Evolutionary conservation across 2,797 vertebrate genomes (phyloP).

Genomic region (Paedocypris micromegethes): DNA sequence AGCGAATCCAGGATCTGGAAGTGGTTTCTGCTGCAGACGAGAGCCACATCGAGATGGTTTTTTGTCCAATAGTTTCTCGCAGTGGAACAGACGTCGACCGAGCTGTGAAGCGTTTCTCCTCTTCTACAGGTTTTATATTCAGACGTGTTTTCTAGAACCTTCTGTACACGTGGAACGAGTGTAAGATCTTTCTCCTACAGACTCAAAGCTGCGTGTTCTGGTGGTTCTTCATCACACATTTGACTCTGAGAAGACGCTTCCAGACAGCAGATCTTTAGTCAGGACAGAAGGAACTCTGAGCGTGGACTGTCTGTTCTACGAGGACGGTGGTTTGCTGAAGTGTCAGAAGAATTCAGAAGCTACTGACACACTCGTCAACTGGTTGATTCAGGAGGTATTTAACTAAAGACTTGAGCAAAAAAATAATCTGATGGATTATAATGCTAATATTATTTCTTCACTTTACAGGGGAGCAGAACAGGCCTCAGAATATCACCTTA

Average conservation of each 20-base stretch:
- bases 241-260: slow-evolving; percentile 2
- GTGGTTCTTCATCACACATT: slow-evolving; percentile 11
- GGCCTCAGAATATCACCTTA: neutral
- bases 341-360: slow-evolving; percentile 2
- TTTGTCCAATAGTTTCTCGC: slow-evolving; percentile 12
- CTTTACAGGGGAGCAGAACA: neutral
- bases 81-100: slow-evolving; percentile 3
- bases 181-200: neutral
- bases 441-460: neutral
- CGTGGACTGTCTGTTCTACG: slow-evolving; percentile 18
- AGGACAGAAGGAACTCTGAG: neutral
- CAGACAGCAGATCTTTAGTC: neutral
- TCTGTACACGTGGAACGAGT: too few species aligned
- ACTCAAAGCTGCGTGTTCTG: neutral
- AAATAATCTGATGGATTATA: neutral
- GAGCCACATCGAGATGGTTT: slow-evolving; percentile 1
- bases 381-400: slow-evolving; percentile 1
- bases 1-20: neutral
- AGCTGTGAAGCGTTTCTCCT: neutral
- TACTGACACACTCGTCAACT: neutral
- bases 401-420: neutral
- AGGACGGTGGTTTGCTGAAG: neutral
- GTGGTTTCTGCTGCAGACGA: neutral
- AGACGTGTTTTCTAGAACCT: neutral
- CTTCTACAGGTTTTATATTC: neutral